Conservation (phyloP, 2,888 invertebrate species). For the Plagodis dolabraria region DNA sequence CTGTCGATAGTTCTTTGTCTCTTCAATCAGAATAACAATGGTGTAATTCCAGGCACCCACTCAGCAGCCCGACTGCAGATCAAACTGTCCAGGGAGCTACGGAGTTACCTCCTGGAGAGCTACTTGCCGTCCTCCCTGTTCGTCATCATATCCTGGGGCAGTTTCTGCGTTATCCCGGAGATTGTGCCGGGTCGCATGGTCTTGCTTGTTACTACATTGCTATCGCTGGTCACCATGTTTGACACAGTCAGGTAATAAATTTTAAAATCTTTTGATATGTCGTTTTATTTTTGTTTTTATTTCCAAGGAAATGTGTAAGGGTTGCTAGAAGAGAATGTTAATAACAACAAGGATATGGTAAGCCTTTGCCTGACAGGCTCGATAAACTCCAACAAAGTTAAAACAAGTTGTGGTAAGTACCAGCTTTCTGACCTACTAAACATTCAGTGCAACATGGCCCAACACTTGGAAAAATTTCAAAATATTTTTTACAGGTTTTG, state of each 20-base stretch:
- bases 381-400: no score
- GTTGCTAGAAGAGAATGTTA: no score
- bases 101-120: constrained; percentile 86
- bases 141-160: constrained; percentile 88
- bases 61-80: constrained; percentile 86
- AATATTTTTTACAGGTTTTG: no score
- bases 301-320: no score
- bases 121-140: constrained; percentile 87
- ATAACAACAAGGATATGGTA: no score
- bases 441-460: no score
- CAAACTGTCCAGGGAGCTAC: constrained; percentile 85
- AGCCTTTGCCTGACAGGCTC: no score
- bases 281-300: no score
- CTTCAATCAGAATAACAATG: constrained; percentile 16
- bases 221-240: constrained; percentile 87
- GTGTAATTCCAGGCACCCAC: constrained; percentile 78
- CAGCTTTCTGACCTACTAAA: no score
- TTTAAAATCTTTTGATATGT: neutral
- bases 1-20: no score
- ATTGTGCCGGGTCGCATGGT: constrained; percentile 88
- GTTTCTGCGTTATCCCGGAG: constrained; percentile 87
- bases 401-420: no score
- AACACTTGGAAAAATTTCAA: no score
- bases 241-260: constrained; percentile 84
- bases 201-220: constrained; percentile 85